phyloP scores from a whole-genome alignment of 2,797 vertebrate genomes.

The Thripadectes ignobilis region DNA sequence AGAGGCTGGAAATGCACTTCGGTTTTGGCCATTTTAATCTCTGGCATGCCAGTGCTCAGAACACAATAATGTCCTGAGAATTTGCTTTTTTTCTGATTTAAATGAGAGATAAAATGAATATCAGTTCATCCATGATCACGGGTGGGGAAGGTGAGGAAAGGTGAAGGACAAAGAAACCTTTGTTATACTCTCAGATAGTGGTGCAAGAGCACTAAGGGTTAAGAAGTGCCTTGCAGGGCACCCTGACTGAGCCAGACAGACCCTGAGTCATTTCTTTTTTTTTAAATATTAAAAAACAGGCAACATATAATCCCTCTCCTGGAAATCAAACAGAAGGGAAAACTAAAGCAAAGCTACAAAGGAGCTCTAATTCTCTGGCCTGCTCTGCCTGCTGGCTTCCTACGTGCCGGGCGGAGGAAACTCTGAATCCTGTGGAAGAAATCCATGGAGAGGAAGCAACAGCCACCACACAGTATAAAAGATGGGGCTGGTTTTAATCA shows the following conservation, averaged over 20 bases:
- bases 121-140: background rate
- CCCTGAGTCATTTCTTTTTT: background rate
- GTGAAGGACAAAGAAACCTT: background rate
- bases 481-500: slow-evolving; percentile 67
- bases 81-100: background rate
- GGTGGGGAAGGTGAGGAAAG: background rate
- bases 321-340: slow-evolving; percentile 56
- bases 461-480: slow-evolving; percentile 22
- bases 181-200: background rate
- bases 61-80: background rate
- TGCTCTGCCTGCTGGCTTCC: slow-evolving; percentile 17
- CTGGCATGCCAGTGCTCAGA: background rate
- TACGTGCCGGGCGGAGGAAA: slow-evolving; percentile 34
- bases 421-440: slow-evolving; percentile 64
- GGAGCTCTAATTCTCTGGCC: background rate
- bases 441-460: slow-evolving; percentile 60
- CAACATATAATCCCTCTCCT: slow-evolving; percentile 23
- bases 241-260: background rate
- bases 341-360: slow-evolving; percentile 56
- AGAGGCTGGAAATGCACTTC: background rate
- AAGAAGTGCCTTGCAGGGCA: background rate
- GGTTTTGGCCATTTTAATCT: background rate
- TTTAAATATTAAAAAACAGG: background rate
- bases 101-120: background rate
- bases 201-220: background rate